Evolutionary conservation across 1,140 invertebrate species (phyloP), one percentile per base, ranked within the genome.

Genomic region (Saccostrea glomerata): DNA sequence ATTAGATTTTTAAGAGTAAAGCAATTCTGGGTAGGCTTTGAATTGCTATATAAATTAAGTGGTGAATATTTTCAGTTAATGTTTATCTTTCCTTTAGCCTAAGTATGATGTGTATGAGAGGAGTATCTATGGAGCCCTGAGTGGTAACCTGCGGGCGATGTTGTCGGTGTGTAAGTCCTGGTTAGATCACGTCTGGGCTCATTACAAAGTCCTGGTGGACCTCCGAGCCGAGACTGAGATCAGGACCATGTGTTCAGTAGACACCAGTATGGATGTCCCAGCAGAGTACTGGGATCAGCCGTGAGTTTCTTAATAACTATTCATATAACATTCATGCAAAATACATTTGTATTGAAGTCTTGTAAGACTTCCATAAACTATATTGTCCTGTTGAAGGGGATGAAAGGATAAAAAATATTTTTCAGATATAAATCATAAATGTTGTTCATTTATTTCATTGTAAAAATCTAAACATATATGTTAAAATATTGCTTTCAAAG

Each of bases 111-210:
- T 91, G 2, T 94, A 95, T 91, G 96, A 96, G 91, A 94, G 95
- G 89, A 96, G 96, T 13, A 96, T 97, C 47, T 96, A 97, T 89
- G 97, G 97, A 4, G 96, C 97, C 86, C 96, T 98, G 23, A 98
- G 98, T 95, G 98, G 98, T 0, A 97, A 98, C 94, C 93, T 98
- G 36, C 95, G 96, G 25, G 96, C 97, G 17, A 93, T 98, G 12
- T 93, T 98, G 13, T 95, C 97, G 9, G 96, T 97, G 0, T 97
- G 98, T 89, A 95, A 96, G 13, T 97, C 96, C 20, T 99, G 98
- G 98, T 97, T 98, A 93, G 98, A 99, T 95, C 95, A 97, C 86
- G 94, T 99, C 15, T 99, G 98, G 98, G 97, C 98, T 13, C 97
- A 98, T 93, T 96, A 98, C 89, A 97, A 97, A 92, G 96, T 97